Conservation (phyloP, 2,797 vertebrate genomes). For the Rhinogobio ventralis region DNA sequence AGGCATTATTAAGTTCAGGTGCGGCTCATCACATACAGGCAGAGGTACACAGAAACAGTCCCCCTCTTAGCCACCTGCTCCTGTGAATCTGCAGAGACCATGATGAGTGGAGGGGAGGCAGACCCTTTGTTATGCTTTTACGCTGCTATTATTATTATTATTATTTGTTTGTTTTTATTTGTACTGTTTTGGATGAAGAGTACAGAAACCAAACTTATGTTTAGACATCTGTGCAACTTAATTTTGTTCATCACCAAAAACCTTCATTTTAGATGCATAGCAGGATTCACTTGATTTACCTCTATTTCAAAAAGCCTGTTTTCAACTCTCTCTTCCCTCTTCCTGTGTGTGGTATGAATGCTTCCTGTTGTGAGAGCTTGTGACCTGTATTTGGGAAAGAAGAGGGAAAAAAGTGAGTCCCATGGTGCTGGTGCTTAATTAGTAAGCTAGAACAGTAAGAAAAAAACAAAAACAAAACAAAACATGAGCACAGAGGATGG, state of each 20-base stretch:
- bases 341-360: constrained; percentile 11
- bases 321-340: not conserved
- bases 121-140: not conserved
- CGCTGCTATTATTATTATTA: not conserved
- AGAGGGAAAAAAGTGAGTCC: constrained; percentile 27
- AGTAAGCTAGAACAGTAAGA: constrained; percentile 31
- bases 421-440: constrained; percentile 51
- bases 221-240: not conserved
- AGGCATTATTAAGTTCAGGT: constrained; percentile 7
- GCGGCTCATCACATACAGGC: not conserved
- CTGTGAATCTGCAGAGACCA: not conserved
- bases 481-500: constrained; percentile 23
- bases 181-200: not conserved
- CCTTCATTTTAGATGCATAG: not conserved
- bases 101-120: not conserved
- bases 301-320: constrained; percentile 2
- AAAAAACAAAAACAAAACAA: constrained; percentile 3
- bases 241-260: not conserved
- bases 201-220: not conserved
- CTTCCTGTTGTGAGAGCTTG: constrained; percentile 32
- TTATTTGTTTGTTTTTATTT: not conserved
- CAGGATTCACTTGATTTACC: constrained; percentile 4
- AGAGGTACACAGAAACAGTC: not conserved
- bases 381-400: constrained; percentile 44
- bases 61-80: constrained; percentile 18